These are phyloP conservation scores for Pogoniulus pusillus DNA, from an alignment of 2,797 vertebrate species.

Conservation along the genomic window DNA sequence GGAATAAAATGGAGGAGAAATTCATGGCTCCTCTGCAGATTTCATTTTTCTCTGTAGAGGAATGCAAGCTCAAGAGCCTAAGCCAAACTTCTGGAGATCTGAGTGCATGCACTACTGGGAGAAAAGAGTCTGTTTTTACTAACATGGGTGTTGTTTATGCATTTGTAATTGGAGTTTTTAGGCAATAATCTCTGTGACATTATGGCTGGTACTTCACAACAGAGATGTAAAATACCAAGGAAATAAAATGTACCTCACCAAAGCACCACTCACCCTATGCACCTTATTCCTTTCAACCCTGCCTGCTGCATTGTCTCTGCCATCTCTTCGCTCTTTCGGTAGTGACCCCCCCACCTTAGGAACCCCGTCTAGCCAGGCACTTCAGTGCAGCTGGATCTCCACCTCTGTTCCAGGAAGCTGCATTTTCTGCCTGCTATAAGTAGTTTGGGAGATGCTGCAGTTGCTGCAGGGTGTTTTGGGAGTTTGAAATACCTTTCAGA, in stretches of 20 bases:
- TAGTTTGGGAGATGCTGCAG: neutral
- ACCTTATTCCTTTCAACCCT: neutral
- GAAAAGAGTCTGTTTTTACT: conserved; percentile 4
- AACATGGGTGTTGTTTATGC: neutral
- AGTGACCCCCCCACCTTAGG: too few species aligned
- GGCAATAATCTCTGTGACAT: neutral
- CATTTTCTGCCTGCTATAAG: neutral
- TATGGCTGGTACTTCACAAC: neutral
- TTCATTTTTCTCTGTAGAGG: conserved; percentile 24
- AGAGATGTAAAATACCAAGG: conserved; percentile 4
- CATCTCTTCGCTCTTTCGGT: neutral
- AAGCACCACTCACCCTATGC: neutral
- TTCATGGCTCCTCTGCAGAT: conserved; percentile 9
- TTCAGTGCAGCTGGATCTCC: neutral
- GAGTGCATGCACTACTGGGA: neutral
- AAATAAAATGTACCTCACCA: neutral
- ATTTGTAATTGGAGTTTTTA: neutral
- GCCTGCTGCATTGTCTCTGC: neutral
- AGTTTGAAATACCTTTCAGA: neutral
- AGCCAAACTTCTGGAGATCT: conserved; percentile 39
- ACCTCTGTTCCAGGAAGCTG: neutral
- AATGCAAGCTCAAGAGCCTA: conserved; percentile 37
- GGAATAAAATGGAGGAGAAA: conserved; percentile 33
- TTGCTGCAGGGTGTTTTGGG: neutral
- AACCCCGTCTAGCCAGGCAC: neutral